phyloP scores from a whole-genome alignment of 2,888 invertebrate genomes.

The Auanema freiburgensis region DNA sequence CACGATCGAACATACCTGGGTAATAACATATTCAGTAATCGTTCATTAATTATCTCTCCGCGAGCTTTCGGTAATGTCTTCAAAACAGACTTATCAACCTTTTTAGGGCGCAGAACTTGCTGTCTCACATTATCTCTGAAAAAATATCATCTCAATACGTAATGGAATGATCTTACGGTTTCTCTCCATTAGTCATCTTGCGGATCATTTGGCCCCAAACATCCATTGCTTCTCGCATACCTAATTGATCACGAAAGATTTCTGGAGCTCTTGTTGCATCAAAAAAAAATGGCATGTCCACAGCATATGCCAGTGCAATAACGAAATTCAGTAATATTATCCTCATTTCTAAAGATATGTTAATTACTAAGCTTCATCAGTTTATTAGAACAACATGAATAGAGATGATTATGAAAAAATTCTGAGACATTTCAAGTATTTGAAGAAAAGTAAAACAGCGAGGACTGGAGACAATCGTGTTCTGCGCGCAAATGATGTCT shows the following conservation, averaged over 20 bases:
- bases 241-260: constrained; percentile 36
- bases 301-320: too few relatives aligned
- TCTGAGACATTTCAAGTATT: too few relatives aligned
- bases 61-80: constrained; percentile 29
- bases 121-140: background rate
- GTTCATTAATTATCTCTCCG: constrained; percentile 49
- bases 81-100: constrained; percentile 10
- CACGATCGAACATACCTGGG: constrained; percentile 28
- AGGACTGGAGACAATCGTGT: too few relatives aligned
- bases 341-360: too few relatives aligned
- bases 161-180: constrained; percentile 16
- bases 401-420: too few relatives aligned
- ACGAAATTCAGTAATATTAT: too few relatives aligned
- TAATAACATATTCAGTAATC: constrained; percentile 40
- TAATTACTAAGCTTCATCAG: too few relatives aligned
- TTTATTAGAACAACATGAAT: too few relatives aligned
- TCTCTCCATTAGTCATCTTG: constrained; percentile 37
- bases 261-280: constrained; percentile 18
- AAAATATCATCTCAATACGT: too few relatives aligned
- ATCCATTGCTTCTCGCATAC: constrained; percentile 43
- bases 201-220: constrained; percentile 42
- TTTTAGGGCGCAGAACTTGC: background rate
- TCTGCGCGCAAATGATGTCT: too few relatives aligned
- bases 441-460: too few relatives aligned
- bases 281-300: too few relatives aligned